Base-by-base conservation (phyloP, 2,113 vertebrate genomes). In the Epinephelus lanceolatus region DNA sequence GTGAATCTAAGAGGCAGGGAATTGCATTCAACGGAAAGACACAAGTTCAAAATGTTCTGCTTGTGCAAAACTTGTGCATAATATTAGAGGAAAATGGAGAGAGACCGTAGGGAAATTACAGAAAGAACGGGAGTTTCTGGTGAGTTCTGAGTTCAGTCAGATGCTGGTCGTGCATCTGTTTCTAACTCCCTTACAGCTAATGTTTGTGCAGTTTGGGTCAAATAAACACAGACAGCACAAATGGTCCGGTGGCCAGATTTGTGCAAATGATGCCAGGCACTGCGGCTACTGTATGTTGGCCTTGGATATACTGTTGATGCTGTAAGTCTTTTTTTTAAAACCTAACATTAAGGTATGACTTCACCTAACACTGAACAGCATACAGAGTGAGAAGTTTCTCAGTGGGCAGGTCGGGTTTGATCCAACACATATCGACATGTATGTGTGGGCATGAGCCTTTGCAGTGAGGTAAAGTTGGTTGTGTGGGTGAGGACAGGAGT, bases 361-460 rank as follows among this genome's bases (percentile, higher is more conserved):
- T 78, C 30, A 65, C 30, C 42, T 27, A 79, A 47, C 33, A 15
- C 11, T 37, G 73, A 56, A n/a, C 30, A n/a, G 15, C 42, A 67
- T 40, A 47, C 1, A 3, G 45, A 70, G 71, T 17, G 21, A 63
- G 76, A 81, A 25, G 55, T 19, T 60, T 57, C 62, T 74, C 63
- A 13, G 82, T 76, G 25, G 77, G 82, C 71, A 76, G 73, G 14
- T 17, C 6, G 60, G 59, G 83, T 82, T 89, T 77, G 75, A 89
- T 80, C 83, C 85, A 74, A 77, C 88, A 52, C 71, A 45, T 86
- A 88, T 84, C 62, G 83, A 86, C 85, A 86, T 66, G 86, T 81
- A 67, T 78, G 88, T 85, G 92, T 84, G 76, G 78, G 79, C 80
- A 69, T 18, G 52, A 60, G 77, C 27, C 62, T 77, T 66, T 61